Base-by-base conservation (phyloP, 37 sponge, comb jelly and placozoan species). In the Lycopodina hypogea region DNA sequence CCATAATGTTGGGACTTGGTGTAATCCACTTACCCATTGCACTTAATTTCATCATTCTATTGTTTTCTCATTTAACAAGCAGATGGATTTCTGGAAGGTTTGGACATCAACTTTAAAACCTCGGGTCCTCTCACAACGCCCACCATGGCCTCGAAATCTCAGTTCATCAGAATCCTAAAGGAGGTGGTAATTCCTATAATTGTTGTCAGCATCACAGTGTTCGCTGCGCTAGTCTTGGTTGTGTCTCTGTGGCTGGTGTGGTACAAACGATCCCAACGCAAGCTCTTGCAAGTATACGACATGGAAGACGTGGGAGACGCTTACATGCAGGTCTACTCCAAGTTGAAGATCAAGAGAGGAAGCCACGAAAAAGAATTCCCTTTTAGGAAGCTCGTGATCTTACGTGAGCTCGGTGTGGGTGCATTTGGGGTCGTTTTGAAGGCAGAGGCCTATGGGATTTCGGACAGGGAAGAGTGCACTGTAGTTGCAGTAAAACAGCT, bases 391-490 rank as follows among this genome's bases (percentile, higher is more conserved):
- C 56, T 85, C 37, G 24, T 34, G 26, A 30, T 72, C 23, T 30
- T 30, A 21, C 52, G 86, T 3, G 74, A 78, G 29, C 58, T 89
- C 28, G 84, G 89, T 2, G 83, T 83, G 41, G 89, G 89, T 18
- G 83, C 83, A 33, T 88, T 88, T 83, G 89, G 89, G n/a, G 71
- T 77, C 23, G 89, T 88, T 1, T 83, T 72, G 30, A 64, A 83
- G 62, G 89, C 79, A 26, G 41, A 50, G 42, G 75, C 79, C 0
- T 39, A 45, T 11, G 83, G 79, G 12, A 77, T 82, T 11, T 34
- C 33, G 3, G 60, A 66, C 19, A 57, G 19, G 57, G 78, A 62
- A 0, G 50, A 4, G 18, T 29, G 35, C 1, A 48, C 75, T 36
- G 53, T 50, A 24, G 84, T 89, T 34, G 90, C 90, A 14, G 90